These are phyloP conservation scores for Potamarius usumacintae DNA, from an alignment of 2,113 vertebrate genomes.

Conservation along the genomic window DNA sequence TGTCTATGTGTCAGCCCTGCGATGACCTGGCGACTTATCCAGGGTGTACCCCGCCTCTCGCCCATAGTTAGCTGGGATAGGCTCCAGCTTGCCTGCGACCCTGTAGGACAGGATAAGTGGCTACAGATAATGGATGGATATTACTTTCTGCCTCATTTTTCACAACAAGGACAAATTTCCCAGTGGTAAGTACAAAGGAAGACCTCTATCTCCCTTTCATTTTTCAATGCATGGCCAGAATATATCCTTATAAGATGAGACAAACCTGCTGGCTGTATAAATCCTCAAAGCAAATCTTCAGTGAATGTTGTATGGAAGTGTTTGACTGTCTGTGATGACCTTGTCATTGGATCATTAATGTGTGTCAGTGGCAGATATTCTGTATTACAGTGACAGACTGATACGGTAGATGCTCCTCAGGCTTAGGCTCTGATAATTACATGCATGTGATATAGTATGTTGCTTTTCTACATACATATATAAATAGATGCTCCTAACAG, in stretches of 20 bases:
- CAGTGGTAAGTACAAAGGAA: background rate
- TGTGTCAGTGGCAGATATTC: constrained; percentile 27
- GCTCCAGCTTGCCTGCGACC: too few species aligned
- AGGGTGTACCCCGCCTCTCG: too few species aligned
- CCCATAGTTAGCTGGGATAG: too few species aligned
- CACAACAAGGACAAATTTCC: background rate
- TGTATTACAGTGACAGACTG: constrained; percentile 27
- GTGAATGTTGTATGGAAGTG: background rate
- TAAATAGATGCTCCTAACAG: constrained; percentile 25
- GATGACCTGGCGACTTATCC: too few species aligned
- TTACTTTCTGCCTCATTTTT: background rate
- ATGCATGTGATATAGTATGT: constrained; percentile 12
- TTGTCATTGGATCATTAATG: constrained; percentile 32
- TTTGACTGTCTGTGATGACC: constrained; percentile 7
- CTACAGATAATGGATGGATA: too few species aligned
- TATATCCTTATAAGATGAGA: background rate
- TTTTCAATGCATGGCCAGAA: background rate
- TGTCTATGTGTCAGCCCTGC: too few species aligned
- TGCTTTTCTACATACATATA: constrained; percentile 13
- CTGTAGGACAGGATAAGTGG: too few species aligned
- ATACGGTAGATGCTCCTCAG: constrained; percentile 24
- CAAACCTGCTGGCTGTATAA: background rate
- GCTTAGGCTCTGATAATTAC: constrained; percentile 9
- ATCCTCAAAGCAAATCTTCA: background rate
- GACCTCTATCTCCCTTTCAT: background rate